These are phyloP conservation scores for Drosophila ficusphila DNA, from an alignment of 1,140 invertebrate species.

Conservation along the genomic window DNA sequence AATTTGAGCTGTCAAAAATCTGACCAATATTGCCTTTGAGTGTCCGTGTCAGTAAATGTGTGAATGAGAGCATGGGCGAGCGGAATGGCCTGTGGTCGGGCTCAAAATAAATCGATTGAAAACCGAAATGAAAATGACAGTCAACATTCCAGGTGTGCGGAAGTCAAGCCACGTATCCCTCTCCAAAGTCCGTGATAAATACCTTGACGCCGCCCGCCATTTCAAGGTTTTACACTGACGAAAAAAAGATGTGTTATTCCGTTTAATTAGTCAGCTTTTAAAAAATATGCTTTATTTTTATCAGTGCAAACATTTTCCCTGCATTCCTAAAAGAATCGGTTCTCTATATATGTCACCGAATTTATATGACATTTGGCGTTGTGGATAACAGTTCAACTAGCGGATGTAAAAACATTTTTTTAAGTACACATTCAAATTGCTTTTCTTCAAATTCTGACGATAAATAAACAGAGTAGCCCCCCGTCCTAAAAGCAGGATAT, in stretches of 20 bases:
- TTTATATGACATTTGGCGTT: too few species aligned
- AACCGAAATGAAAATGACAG: constrained; percentile 81
- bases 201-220: constrained; percentile 33
- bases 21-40: constrained; percentile 79
- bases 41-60: constrained; percentile 30
- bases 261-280: too few species aligned
- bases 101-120: constrained; percentile 78
- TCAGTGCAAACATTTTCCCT: too few species aligned
- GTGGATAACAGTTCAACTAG: too few species aligned
- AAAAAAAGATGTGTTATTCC: constrained; percentile 1
- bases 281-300: too few species aligned
- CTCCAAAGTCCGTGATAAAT: constrained; percentile 30
- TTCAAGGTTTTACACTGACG: constrained; percentile 41
- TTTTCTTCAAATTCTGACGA: not conserved
- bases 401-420: constrained; percentile 39
- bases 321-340: too few species aligned
- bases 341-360: too few species aligned
- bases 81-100: constrained; percentile 41
- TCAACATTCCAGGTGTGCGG: constrained; percentile 67
- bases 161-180: constrained; percentile 1
- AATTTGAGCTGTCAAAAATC: constrained; percentile 82
- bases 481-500: constrained; percentile 4
- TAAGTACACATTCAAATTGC: constrained; percentile 11
- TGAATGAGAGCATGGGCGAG: constrained; percentile 11
- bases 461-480: not conserved